Conservation (phyloP, 2,888 invertebrate species). For the Carabus problematicus region DNA sequence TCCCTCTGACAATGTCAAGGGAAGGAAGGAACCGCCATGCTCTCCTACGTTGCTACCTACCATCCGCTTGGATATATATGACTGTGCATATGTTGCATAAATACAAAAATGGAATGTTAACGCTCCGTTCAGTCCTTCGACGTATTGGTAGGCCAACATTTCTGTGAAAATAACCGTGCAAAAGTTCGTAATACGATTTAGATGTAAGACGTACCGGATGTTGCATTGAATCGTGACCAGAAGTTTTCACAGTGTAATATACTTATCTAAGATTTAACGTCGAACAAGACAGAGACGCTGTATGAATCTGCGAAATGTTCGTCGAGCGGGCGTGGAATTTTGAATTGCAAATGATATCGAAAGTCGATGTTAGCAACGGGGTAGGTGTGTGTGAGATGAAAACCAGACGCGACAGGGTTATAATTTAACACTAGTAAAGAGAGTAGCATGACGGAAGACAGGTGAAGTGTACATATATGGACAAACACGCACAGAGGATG, state of each 20-base stretch:
- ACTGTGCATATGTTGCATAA: constrained; percentile 44
- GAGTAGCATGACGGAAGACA: no score
- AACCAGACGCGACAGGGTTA: constrained; percentile 42
- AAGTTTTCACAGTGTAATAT: constrained; percentile 58
- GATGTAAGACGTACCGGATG: constrained; percentile 59
- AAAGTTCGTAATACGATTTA: constrained; percentile 58
- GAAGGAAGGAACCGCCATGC: no score
- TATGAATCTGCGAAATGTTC: constrained; percentile 44
- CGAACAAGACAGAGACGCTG: constrained; percentile 34
- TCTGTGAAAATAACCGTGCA: constrained; percentile 51
- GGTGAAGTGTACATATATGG: no score
- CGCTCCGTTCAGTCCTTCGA: constrained; percentile 36
- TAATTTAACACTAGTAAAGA: no score
- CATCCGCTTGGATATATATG: not conserved
- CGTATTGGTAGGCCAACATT: constrained; percentile 47
- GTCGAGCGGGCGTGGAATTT: constrained; percentile 43
- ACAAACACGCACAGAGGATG: no score
- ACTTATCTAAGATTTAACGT: constrained; percentile 56
- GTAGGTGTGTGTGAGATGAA: constrained; percentile 18
- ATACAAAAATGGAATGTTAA: constrained; percentile 43
- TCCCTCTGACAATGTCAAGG: no score
- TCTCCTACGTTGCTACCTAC: no score
- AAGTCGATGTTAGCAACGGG: constrained; percentile 29
- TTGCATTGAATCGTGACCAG: constrained; percentile 57
- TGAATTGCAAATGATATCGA: constrained; percentile 48